A percentile compares a stretch with the other conserved stretches of the same genome.
These are phyloP conservation scores for Drosophila bifasciata DNA, from an alignment of 1,140 invertebrate species.

Conservation along the genomic window DNA sequence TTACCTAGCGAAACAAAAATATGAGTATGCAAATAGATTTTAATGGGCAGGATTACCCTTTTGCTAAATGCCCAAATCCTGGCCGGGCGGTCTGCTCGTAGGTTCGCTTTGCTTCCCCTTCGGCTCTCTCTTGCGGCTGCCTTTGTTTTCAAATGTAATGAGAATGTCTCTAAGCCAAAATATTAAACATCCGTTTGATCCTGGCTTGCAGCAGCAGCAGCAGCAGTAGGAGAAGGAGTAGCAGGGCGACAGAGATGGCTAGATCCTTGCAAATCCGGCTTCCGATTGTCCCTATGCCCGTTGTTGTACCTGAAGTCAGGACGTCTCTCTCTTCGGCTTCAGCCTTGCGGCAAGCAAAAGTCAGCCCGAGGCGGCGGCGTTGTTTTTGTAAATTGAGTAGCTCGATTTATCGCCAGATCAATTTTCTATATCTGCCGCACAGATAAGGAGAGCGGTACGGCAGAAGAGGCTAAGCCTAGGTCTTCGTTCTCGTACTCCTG, in stretches of 20 bases:
- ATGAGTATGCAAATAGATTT: conserved; percentile 82
- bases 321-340: conserved; percentile 3
- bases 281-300: conserved; percentile 57
- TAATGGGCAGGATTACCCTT: conserved; percentile 82
- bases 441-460: conserved; percentile 50
- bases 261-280: conserved; percentile 65
- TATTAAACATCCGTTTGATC: conserved; percentile 79
- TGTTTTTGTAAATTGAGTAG: conserved; percentile 81
- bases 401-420: conserved; percentile 79
- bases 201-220: conserved; percentile 19
- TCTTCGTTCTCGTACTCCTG: conserved; percentile 11
- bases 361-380: conserved; percentile 61
- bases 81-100: conserved; percentile 39
- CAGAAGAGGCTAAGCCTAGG: conserved; percentile 44
- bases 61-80: conserved; percentile 78
- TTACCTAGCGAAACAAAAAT: conserved; percentile 81
- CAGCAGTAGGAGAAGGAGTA: too few relatives aligned
- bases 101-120: neutral
- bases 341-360: conserved; percentile 51
- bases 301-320: conserved; percentile 76
- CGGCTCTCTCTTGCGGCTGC: conserved; percentile 5
- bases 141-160: conserved; percentile 82
- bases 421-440: conserved; percentile 77
- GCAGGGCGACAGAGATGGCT: neutral
- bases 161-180: conserved; percentile 83